Evolutionary conservation across 2,888 invertebrate genomes (phyloP).

Genomic region (Drosophila conformis): DNA sequence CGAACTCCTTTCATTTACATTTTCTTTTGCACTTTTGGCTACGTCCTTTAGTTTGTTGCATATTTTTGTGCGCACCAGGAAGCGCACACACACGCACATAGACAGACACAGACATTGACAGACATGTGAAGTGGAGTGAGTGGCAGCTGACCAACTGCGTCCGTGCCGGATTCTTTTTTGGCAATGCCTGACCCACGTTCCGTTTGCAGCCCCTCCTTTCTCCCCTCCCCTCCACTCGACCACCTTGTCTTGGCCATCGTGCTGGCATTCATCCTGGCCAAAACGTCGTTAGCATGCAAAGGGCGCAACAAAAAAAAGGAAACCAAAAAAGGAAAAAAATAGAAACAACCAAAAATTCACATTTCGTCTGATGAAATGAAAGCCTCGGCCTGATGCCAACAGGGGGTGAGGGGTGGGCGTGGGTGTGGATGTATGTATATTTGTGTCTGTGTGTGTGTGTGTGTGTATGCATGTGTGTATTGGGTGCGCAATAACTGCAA

Average conservation of each 20-base stretch:
- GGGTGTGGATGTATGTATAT: background rate
- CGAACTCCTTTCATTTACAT: constrained; percentile 75
- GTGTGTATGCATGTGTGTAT: constrained; percentile 32
- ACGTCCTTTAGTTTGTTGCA: constrained; percentile 67
- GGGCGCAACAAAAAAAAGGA: constrained; percentile 20
- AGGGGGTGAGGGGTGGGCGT: background rate
- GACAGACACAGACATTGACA: constrained; percentile 1
- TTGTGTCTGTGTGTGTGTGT: background rate
- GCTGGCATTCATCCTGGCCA: constrained; percentile 63
- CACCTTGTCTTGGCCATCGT: constrained; percentile 31
- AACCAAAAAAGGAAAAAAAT: background rate
- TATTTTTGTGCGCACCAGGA: constrained; percentile 66
- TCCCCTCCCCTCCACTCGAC: background rate
- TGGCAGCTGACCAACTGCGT: constrained; percentile 78
- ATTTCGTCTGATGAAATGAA: constrained; percentile 79
- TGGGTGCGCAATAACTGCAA: constrained; percentile 77
- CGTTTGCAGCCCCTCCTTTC: constrained; percentile 14
- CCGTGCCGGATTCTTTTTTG: constrained; percentile 67
- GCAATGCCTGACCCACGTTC: constrained; percentile 52
- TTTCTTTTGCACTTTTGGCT: constrained; percentile 76
- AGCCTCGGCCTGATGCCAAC: constrained; percentile 64
- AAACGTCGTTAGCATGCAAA: constrained; percentile 67
- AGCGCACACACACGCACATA: constrained; percentile 23
- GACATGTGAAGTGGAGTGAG: constrained; percentile 56
- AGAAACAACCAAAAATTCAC: constrained; percentile 55